Evolutionary conservation across 2,888 invertebrate genomes (phyloP), one percentile per base, ranked within the genome.

Genomic region (Spicauda simplicius): DNA sequence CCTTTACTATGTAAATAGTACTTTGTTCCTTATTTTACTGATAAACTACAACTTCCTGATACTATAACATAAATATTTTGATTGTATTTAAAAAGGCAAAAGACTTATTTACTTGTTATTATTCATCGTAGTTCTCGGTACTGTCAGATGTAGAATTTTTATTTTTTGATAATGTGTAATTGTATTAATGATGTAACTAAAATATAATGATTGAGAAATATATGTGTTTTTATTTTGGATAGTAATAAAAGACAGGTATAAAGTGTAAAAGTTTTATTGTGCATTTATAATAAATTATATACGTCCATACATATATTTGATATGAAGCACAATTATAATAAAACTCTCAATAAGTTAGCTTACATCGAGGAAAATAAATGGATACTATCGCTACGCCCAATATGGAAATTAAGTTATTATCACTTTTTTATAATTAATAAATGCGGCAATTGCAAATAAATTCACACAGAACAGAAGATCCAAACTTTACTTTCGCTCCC

Each of bases 261-360:
- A 77, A 72, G 82, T 84, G 83, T 83, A 84, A 85, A 86, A 80
- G 72, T 74, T 85, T 83, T 87, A 87, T 84, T 89, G 88, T 87
- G 88, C 86, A 81, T 77, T 82, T 80, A 80, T 80, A 82, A 81
- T 79, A 78, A 84, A 74, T 75, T 77, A 79, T 77, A 73, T 69
- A 74, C 76, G 78, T 79, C 77, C 76, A 81, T 77, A 83, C 77
- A 76, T 0, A 50, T 25, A 25, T 71, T 74, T 52, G 41, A 69
- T 69, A 71, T 62, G 69, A 82, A 82, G 80, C 83, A 78, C 76
- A 78, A 75, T 72, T 74, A 77, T 41, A 41, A 50, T 45, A 50
- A 60, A 33, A 53, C 59, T 77, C 63, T 77, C 63, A 80, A 82
- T 83, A 83, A 84, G 80, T 86, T 85, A 85, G 74, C 76, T 79